Evolutionary conservation across 1,140 invertebrate genomes (phyloP).

Genomic region (Helicoverpa zea): DNA sequence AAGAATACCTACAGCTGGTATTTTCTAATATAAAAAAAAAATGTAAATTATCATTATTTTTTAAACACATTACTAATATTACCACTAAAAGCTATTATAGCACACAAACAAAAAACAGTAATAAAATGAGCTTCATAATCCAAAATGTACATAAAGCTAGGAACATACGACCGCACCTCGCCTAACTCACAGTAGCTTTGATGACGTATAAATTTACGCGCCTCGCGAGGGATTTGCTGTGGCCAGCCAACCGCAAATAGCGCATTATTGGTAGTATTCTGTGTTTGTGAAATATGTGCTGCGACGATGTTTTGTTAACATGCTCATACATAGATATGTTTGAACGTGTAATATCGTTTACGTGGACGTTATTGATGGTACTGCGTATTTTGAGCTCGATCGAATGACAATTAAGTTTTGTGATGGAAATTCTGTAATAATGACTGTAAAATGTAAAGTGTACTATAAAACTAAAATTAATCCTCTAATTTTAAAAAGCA

Average conservation of each 20-base stretch:
- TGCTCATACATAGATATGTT: conserved; percentile 1
- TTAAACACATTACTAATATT: no score
- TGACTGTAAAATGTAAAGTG: no score
- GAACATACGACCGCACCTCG: background rate
- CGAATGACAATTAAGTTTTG: no score
- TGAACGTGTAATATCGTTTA: background rate
- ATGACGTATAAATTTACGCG: conserved; percentile 46
- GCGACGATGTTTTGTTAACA: background rate
- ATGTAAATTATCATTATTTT: no score
- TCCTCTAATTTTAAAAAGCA: no score
- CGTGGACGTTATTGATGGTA: background rate
- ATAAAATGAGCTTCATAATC: background rate
- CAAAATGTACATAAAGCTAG: background rate
- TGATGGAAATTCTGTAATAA: no score
- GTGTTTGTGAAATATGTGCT: conserved; percentile 41
- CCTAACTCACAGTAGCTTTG: conserved; percentile 14
- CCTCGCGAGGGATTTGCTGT: conserved; percentile 45
- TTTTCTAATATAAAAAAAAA: no score
- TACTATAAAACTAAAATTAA: no score
- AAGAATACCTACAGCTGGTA: no score
- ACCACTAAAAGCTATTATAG: background rate
- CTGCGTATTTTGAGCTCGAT: no score
- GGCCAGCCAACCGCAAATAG: conserved; percentile 40
- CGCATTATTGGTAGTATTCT: conserved; percentile 44
- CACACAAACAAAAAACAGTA: background rate